A percentile compares a stretch with the other conserved stretches of the same genome.
These are phyloP conservation scores for Pandion haliaetus DNA, from an alignment of 2,113 vertebrate genomes.

Conservation along the genomic window DNA sequence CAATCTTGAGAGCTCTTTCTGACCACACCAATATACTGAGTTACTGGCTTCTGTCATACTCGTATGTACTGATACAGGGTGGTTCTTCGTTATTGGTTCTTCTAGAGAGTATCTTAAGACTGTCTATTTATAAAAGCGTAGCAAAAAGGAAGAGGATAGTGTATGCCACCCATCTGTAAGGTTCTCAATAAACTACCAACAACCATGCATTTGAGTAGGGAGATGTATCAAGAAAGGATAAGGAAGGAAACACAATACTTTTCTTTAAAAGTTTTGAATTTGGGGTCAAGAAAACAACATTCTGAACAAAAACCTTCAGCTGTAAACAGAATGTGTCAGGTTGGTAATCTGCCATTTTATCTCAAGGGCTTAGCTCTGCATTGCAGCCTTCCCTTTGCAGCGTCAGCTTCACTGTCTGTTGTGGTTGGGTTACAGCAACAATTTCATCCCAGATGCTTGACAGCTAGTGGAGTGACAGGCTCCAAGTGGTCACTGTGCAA, in stretches of 20 bases:
- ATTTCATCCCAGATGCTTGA: background rate
- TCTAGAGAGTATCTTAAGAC: background rate
- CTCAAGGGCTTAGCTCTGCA: background rate
- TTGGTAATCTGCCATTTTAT: background rate
- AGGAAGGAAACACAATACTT: background rate
- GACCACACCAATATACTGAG: background rate
- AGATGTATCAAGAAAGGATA: background rate
- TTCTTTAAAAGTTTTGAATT: background rate
- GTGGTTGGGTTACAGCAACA: background rate
- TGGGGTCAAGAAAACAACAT: background rate
- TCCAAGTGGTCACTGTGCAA: background rate
- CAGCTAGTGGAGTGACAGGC: background rate
- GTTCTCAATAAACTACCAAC: background rate
- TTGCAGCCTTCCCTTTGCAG: background rate
- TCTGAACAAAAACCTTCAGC: background rate
- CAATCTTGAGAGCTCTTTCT: background rate
- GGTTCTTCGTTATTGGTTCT: background rate
- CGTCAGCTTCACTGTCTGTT: background rate
- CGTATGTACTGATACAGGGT: background rate
- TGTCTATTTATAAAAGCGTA: background rate
- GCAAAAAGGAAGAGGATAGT: background rate
- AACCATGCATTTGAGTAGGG: background rate
- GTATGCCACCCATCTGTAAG: background rate
- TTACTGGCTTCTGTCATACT: background rate
- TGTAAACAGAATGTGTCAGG: background rate